Conservation (phyloP, 1,140 invertebrate genomes). For the Proctacanthus coquilletti region DNA sequence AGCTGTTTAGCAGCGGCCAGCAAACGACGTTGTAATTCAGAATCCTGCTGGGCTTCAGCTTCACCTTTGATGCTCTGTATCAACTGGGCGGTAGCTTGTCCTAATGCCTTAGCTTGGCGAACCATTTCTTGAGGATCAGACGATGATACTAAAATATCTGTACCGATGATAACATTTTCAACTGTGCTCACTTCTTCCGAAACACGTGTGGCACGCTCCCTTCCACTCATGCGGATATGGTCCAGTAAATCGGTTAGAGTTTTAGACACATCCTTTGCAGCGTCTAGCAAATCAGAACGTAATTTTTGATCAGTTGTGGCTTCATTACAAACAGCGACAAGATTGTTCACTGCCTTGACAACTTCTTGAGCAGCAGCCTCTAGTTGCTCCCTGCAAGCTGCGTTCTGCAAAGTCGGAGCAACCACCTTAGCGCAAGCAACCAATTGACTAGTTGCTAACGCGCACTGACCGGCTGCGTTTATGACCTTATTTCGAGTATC, state of each 20-base stretch:
- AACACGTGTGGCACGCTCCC: conserved; percentile 34
- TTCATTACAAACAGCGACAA: conserved; percentile 75
- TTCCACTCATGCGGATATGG: conserved; percentile 59
- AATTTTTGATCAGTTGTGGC: conserved; percentile 45
- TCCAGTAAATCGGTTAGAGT: conserved; percentile 82
- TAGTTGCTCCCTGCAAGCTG: conserved; percentile 86
- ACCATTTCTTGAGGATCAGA: conserved; percentile 90
- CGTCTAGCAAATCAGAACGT: conserved; percentile 60
- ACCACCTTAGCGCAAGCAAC: conserved; percentile 96
- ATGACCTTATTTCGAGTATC: conserved; percentile 78
- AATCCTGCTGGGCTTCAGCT: conserved; percentile 75
- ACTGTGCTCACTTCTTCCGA: conserved; percentile 62
- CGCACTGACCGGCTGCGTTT: conserved; percentile 88
- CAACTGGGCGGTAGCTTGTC: conserved; percentile 80
- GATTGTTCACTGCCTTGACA: conserved; percentile 74
- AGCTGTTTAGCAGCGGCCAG: conserved; percentile 83
- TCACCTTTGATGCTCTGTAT: conserved; percentile 88
- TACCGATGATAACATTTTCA: conserved; percentile 79
- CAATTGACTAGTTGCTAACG: conserved; percentile 90
- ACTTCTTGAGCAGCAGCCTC: conserved; percentile 87
- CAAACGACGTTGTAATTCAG: conserved; percentile 75
- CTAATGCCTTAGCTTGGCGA: conserved; percentile 77
- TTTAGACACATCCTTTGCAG: conserved; percentile 76
- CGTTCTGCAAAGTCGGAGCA: conserved; percentile 68
- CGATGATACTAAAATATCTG: conserved; percentile 74